Percentiles rank a stretch among this genome's conserved stretches.
Evolutionary conservation across 2,888 invertebrate genomes (phyloP).

Genomic region (Thymelicus acteon): DNA sequence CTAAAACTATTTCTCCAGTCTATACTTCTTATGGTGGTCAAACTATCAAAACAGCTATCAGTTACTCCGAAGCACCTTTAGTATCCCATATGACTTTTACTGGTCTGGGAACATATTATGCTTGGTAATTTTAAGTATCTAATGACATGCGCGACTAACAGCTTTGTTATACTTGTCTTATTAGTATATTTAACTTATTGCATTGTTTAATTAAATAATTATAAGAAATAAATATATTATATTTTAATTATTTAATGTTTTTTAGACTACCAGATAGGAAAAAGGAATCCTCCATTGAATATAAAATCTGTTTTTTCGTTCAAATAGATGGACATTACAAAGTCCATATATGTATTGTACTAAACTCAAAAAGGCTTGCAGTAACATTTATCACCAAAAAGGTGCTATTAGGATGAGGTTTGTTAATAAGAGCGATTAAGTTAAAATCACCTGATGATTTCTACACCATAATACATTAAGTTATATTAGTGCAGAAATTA

Average conservation of each 20-base stretch:
- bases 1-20: constrained; percentile 43
- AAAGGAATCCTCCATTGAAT: too few relatives aligned
- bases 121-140: constrained; percentile 55
- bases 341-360: background rate
- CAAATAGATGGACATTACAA: too few relatives aligned
- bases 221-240: constrained; percentile 5
- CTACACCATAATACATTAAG: background rate
- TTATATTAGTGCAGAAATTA: background rate
- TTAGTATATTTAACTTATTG: constrained; percentile 47
- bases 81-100: constrained; percentile 59
- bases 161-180: constrained; percentile 7
- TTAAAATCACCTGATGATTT: background rate
- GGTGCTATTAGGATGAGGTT: background rate
- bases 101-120: constrained; percentile 54
- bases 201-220: constrained; percentile 15
- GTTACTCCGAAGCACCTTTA: constrained; percentile 53
- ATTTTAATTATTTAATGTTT: background rate
- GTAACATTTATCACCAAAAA: background rate
- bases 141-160: constrained; percentile 60
- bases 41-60: constrained; percentile 48
- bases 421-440: background rate
- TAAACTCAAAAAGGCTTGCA: background rate
- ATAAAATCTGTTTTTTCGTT: too few relatives aligned
- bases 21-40: constrained; percentile 46
- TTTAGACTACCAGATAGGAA: too few relatives aligned